Evolutionary conservation across 1,140 invertebrate genomes (phyloP).

Genomic region (Uloborus diversus): DNA sequence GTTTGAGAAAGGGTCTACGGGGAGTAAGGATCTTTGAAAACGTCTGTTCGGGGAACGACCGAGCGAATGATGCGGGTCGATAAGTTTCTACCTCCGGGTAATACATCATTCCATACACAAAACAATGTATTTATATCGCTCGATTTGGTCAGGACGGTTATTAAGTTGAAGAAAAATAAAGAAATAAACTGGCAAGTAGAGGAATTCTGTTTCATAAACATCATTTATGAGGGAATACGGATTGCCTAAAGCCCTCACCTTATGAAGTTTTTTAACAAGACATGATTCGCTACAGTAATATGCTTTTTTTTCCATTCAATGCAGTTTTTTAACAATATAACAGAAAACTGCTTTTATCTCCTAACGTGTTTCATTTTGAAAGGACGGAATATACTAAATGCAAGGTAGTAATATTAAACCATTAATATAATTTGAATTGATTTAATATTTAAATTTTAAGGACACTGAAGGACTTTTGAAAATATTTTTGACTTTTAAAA

Average conservation of each 20-base stretch:
- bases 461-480: too few species aligned
- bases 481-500: too few species aligned
- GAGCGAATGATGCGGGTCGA: constrained; percentile 43
- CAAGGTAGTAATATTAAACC: too few species aligned
- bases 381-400: too few species aligned
- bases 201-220: constrained; percentile 51
- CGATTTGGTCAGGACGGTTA: constrained; percentile 40
- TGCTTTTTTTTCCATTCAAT: too few species aligned
- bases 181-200: constrained; percentile 40
- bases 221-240: constrained; percentile 44
- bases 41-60: constrained; percentile 44
- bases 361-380: too few species aligned
- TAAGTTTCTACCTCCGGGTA: constrained; percentile 41
- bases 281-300: too few species aligned
- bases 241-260: constrained; percentile 43
- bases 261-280: constrained; percentile 27
- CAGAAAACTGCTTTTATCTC: too few species aligned
- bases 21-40: constrained; percentile 46
- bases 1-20: constrained; percentile 40
- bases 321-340: too few species aligned
- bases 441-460: too few species aligned
- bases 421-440: too few species aligned
- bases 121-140: constrained; percentile 53
- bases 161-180: constrained; percentile 46
- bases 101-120: constrained; percentile 44